Evolutionary conservation across 2,113 vertebrate species (phyloP).

Genomic region (Vulpes ferrilata): DNA sequence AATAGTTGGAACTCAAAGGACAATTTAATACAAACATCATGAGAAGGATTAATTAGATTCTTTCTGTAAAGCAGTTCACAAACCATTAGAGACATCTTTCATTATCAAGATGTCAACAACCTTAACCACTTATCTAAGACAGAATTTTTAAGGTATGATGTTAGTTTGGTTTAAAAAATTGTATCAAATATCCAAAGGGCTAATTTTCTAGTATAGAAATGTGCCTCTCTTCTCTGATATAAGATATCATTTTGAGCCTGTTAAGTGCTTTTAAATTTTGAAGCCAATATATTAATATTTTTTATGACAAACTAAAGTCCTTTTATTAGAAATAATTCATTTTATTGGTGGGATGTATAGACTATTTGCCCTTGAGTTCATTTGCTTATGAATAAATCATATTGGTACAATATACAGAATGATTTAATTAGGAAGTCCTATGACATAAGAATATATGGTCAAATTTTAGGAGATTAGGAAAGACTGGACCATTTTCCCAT

Average conservation of each 20-base stretch:
- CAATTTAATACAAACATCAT: background rate
- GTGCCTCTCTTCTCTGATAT: background rate
- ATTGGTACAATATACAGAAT: background rate
- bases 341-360: background rate
- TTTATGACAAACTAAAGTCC: background rate
- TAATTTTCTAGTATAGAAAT: constrained; percentile 1
- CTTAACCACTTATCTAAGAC: background rate
- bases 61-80: constrained; percentile 19
- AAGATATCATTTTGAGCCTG: background rate
- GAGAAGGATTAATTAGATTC: background rate
- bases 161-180: constrained; percentile 26
- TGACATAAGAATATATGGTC: background rate
- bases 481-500: background rate
- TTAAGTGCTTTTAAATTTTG: background rate
- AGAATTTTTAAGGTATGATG: constrained; percentile 49
- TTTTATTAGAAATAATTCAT: constrained; percentile 36
- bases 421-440: background rate
- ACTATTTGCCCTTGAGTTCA: background rate
- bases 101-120: background rate
- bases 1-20: background rate
- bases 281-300: constrained; percentile 16
- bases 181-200: background rate
- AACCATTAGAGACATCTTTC: background rate
- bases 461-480: background rate
- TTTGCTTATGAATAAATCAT: background rate